These are phyloP conservation scores for Standfussiana lucernea DNA, from an alignment of 2,888 invertebrate species.

Conservation along the genomic window DNA sequence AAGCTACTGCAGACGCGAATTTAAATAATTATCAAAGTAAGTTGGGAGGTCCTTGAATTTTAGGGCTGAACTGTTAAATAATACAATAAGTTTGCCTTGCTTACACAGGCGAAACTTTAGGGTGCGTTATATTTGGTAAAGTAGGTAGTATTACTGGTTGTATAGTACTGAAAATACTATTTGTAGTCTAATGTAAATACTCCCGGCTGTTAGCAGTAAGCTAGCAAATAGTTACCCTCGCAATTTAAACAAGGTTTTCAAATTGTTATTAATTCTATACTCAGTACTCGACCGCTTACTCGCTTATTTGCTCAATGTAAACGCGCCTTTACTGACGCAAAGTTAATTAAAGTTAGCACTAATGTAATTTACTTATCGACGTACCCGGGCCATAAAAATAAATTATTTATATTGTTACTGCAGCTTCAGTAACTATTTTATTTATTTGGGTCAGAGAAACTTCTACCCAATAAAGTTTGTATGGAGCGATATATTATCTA, in stretches of 20 bases:
- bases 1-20: constrained; percentile 52
- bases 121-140: constrained; percentile 40
- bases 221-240: constrained; percentile 25
- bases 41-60: constrained; percentile 49
- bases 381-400: constrained; percentile 58
- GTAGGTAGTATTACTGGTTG: constrained; percentile 15
- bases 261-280: constrained; percentile 19
- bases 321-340: constrained; percentile 14
- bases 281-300: not conserved
- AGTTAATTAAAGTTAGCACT: constrained; percentile 62
- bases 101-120: constrained; percentile 31
- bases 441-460: constrained; percentile 56
- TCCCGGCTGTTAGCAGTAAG: constrained; percentile 8
- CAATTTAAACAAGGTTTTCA: constrained; percentile 32
- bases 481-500: constrained; percentile 39
- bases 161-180: constrained; percentile 28
- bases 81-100: constrained; percentile 57
- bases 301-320: constrained; percentile 20
- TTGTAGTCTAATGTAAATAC: constrained; percentile 32
- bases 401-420: constrained; percentile 61
- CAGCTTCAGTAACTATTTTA: constrained; percentile 55
- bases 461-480: constrained; percentile 54
- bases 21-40: constrained; percentile 64
- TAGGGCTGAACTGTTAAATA: constrained; percentile 60
- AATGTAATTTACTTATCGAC: constrained; percentile 66